A percentile compares a stretch with the other conserved stretches of the same genome.
Evolutionary conservation across 2,797 vertebrate genomes (phyloP).

Genomic region (Otolemur crassicaudatus): DNA sequence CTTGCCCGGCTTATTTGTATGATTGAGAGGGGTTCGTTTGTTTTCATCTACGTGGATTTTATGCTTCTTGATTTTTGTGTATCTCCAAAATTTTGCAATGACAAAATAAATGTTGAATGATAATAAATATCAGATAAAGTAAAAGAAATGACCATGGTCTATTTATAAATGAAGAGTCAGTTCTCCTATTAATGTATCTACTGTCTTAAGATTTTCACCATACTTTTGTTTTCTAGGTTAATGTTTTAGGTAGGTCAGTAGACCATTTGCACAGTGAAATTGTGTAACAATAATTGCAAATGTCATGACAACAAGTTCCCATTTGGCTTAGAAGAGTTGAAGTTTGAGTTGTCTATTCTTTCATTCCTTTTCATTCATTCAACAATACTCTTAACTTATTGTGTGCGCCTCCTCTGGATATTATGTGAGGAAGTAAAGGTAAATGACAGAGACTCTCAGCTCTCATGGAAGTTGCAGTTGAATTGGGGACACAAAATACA

Average conservation of each 20-base stretch:
- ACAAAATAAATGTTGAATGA: constrained; percentile 11
- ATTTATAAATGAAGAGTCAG: background rate
- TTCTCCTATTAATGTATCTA: background rate
- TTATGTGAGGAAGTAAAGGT: background rate
- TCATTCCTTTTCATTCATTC: constrained; percentile 11
- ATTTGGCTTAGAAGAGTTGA: background rate
- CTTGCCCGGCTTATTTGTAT: too few relatives aligned
- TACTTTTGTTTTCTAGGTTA: background rate
- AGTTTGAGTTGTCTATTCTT: background rate
- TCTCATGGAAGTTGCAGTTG: constrained; percentile 29
- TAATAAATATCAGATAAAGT: background rate
- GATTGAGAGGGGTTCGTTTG: too few relatives aligned
- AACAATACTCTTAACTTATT: background rate
- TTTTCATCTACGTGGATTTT: too few relatives aligned
- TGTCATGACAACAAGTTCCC: background rate
- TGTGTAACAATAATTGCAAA: background rate
- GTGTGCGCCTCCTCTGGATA: background rate
- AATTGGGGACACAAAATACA: background rate
- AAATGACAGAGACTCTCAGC: background rate
- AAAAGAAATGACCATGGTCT: background rate
- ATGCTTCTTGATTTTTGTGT: too few relatives aligned
- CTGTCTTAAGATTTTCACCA: background rate
- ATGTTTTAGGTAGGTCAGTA: background rate
- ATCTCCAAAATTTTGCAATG: too few relatives aligned
- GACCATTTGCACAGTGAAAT: background rate